Conservation (phyloP, 2,888 invertebrate species). For the Luperina testacea region DNA sequence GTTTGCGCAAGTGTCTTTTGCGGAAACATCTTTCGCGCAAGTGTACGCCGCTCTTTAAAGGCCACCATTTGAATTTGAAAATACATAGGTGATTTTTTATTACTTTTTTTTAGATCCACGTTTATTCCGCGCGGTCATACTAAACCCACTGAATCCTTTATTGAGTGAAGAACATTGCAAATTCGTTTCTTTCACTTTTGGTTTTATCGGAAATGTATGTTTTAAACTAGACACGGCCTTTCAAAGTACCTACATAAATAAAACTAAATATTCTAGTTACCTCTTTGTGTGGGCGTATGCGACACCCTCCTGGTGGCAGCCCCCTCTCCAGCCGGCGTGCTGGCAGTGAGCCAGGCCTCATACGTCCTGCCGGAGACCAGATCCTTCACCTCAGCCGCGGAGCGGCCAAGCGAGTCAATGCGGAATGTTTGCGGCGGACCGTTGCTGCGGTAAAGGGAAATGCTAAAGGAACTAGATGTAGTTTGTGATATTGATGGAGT, state of each 20-base stretch:
- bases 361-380: conserved; percentile 86
- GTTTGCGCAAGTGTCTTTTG: no score
- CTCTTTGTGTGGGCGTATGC: conserved; percentile 87
- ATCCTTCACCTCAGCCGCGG: conserved; percentile 77
- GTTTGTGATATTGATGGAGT: not conserved
- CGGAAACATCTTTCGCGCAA: no score
- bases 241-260: not conserved
- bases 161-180: no score
- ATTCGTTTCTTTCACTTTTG: no score
- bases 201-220: no score
- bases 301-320: conserved; percentile 82
- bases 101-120: no score
- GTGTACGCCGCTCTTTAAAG: no score
- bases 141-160: no score
- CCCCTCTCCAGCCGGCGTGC: conserved; percentile 91
- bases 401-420: conserved; percentile 72
- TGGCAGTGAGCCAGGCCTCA: conserved; percentile 91
- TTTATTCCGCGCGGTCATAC: no score
- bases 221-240: not conserved
- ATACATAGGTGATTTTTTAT: no score
- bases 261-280: conserved; percentile 62
- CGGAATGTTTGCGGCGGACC: conserved; percentile 80
- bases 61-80: no score
- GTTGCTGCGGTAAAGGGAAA: conserved; percentile 71
- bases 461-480: not conserved